Percentiles rank a stretch among this genome's conserved stretches.
Conservation (phyloP, 2,888 invertebrate genomes). For the Heteromurus nitidus region DNA sequence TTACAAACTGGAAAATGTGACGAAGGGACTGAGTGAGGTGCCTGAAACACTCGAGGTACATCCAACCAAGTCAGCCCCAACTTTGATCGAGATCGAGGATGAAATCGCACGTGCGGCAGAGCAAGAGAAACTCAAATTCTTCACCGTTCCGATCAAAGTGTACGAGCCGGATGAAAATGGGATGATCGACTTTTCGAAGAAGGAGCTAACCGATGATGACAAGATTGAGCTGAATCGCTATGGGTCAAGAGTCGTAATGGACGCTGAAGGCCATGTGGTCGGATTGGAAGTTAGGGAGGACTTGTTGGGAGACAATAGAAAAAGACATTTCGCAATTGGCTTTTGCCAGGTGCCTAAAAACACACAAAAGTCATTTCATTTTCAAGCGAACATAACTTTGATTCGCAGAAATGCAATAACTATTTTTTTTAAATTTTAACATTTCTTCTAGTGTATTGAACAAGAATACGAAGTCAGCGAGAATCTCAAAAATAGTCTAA, state of each 20-base stretch:
- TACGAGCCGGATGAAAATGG: constrained; percentile 18
- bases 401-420: too few species aligned
- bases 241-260: constrained; percentile 32
- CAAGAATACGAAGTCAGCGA: constrained; percentile 23
- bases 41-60: constrained; percentile 20
- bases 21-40: neutral
- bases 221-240: constrained; percentile 18
- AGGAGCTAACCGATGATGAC: constrained; percentile 1
- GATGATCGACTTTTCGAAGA: neutral
- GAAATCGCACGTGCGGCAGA: neutral
- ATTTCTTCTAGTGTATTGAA: constrained; percentile 24
- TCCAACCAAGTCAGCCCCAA: constrained; percentile 32
- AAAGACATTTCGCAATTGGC: neutral
- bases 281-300: constrained; percentile 41
- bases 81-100: constrained; percentile 18
- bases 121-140: constrained; percentile 22
- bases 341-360: constrained; percentile 36
- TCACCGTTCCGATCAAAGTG: constrained; percentile 38
- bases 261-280: constrained; percentile 22
- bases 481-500: neutral
- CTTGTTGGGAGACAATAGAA: neutral
- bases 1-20: neutral
- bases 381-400: neutral
- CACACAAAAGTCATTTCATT: neutral
- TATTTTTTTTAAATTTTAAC: neutral